Evolutionary conservation across 1,140 invertebrate species (phyloP).

Genomic region (Rhizoglyphus robini): DNA sequence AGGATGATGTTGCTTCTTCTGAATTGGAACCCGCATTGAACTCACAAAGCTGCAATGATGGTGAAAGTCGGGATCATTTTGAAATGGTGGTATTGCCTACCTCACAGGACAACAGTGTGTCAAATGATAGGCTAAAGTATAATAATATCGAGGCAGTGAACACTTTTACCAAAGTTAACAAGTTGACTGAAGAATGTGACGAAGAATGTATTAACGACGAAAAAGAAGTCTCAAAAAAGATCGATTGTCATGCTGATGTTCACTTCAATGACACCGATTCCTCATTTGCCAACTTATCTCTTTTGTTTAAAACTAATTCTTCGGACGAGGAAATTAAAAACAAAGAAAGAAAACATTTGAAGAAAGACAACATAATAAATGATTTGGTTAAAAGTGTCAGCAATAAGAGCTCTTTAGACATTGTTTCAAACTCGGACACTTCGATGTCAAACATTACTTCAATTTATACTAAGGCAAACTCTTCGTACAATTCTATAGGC

Average conservation of each 20-base stretch:
- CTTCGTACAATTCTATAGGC: background rate
- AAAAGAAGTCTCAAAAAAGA: background rate
- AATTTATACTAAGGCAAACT: slow-evolving; percentile 1
- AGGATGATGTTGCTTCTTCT: slow-evolving; percentile 35
- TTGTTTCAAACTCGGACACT: background rate
- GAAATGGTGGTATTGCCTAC: slow-evolving; percentile 12
- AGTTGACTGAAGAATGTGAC: background rate
- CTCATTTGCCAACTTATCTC: background rate
- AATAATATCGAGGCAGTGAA: too few species aligned
- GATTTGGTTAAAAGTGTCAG: slow-evolving; percentile 10
- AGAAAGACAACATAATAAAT: slow-evolving; percentile 22
- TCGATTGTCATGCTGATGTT: slow-evolving; percentile 6
- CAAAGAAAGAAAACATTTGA: slow-evolving; percentile 20
- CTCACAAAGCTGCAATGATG: slow-evolving; percentile 15
- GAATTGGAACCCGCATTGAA: background rate
- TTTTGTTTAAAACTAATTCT: slow-evolving; percentile 20
- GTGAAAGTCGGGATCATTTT: slow-evolving; percentile 13
- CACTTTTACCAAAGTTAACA: too few species aligned
- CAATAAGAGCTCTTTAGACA: background rate
- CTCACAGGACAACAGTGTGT: background rate
- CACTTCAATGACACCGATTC: slow-evolving; percentile 6
- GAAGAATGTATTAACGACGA: slow-evolving; percentile 2
- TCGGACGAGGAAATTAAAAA: slow-evolving; percentile 20
- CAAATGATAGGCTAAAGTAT: too few species aligned
- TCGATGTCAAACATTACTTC: background rate